Base-by-base conservation (phyloP, 2,888 invertebrate genomes). In the Pachycephus smyrnensis region DNA sequence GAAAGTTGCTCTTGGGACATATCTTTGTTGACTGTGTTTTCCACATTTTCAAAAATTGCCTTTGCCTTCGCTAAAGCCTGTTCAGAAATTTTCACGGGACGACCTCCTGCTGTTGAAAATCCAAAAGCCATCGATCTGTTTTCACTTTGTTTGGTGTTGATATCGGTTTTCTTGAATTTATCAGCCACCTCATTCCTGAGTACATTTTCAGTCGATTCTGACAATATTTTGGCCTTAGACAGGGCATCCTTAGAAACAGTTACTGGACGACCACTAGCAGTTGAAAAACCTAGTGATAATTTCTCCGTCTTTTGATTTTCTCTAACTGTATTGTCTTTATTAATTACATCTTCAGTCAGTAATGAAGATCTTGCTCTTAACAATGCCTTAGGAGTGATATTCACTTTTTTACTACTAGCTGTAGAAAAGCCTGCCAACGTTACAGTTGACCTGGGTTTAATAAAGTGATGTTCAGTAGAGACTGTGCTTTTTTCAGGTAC, bases 61-160 rank as follows among this genome's bases (percentile, higher is more conserved):
- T 82, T 79, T 11, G 76, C 80, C 79, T 81, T 81, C 30, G 77
- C n/a, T 68, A 86, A 12, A 23, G 82, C 76, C 31, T 81, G 77
- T 74, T 84, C 82, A 11, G 85, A 84, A 11, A 88, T 80, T n/a
- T 81, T 76, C 12, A 87, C 81, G n/a, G 76, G 71, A 77, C 84
- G 85, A 32, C 88, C 87, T 78, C 85, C 89, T 15, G 91, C 90
- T 36, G 92, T 92, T 82, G 86, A 83, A 77, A 89, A 89, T 31
- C 88, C 89, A 75, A 33, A 30, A 40, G 12, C 15, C 37, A 40
- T 40, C 15, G 6, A 40, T 15, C 15, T 40, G 40, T 40, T 40
- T 15, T 40, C 40, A 15, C 15, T 40, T 40, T 40, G 15, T 15
- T 23, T 40, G 15, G 6, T 1, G 6, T 69, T 69, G 1, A 30